Evolutionary conservation across 2,113 vertebrate species (phyloP).

Genomic region (Calidris pygmaea): DNA sequence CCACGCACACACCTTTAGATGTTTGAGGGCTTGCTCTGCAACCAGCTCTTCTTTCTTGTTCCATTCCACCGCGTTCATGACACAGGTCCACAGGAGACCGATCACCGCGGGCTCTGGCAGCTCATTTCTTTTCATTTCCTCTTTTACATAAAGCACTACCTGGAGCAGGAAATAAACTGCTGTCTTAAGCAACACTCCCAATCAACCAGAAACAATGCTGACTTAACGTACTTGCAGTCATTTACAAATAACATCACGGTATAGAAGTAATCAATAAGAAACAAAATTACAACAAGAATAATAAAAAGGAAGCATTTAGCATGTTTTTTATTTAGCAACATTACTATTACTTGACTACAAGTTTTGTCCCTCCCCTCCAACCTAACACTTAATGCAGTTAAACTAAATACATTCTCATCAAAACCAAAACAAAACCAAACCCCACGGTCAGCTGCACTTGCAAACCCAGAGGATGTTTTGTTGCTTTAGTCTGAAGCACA

Average conservation of each 20-base stretch:
- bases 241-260: not conserved
- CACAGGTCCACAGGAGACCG: slow-evolving; percentile 87
- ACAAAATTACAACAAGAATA: not conserved
- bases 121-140: slow-evolving; percentile 91
- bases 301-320: not conserved
- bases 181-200: not conserved
- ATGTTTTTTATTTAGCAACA: not conserved
- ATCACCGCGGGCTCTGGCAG: slow-evolving; percentile 88
- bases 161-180: slow-evolving; percentile 47
- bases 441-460: not conserved
- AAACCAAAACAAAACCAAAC: not conserved
- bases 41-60: slow-evolving; percentile 94
- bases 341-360: not conserved
- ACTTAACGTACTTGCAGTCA: not conserved
- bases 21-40: slow-evolving; percentile 91
- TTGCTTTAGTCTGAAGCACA: not conserved
- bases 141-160: slow-evolving; percentile 89
- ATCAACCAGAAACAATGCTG: not conserved
- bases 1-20: slow-evolving; percentile 81
- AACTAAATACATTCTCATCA: not conserved
- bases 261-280: not conserved
- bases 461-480: not conserved
- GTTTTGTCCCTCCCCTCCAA: not conserved
- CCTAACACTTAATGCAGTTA: not conserved
- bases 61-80: slow-evolving; percentile 94